Evolutionary conservation across 2,113 vertebrate species (phyloP).

Genomic region (Cyprichromis sp.): DNA sequence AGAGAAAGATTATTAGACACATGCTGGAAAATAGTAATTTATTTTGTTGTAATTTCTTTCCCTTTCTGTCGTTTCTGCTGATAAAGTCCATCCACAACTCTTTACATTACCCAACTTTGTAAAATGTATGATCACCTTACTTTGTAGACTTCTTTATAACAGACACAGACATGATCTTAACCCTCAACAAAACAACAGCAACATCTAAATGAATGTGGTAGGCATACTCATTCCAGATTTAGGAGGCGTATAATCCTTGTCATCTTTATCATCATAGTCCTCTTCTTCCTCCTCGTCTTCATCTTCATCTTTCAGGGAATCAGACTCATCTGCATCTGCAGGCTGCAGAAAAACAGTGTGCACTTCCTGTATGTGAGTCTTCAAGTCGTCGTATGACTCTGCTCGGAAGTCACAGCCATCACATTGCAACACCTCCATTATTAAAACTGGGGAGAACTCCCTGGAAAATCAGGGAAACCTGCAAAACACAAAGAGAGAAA

Average conservation of each 20-base stretch:
- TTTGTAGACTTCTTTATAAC: background rate
- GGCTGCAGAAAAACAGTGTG: conserved; percentile 96
- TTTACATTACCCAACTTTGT: background rate
- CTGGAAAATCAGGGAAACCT: conserved; percentile 92
- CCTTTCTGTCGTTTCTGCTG: background rate
- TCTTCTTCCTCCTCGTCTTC: conserved; percentile 82
- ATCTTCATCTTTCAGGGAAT: conserved; percentile 70
- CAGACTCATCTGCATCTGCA: conserved; percentile 82
- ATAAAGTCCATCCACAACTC: background rate
- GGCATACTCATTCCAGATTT: conserved; percentile 84
- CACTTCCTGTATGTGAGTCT: conserved; percentile 95
- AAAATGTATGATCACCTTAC: background rate
- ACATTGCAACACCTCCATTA: conserved; percentile 97
- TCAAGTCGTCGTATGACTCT: conserved; percentile 92
- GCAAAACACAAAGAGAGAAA: background rate
- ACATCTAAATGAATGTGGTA: conserved; percentile 9
- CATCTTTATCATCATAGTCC: conserved; percentile 79
- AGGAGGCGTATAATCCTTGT: conserved; percentile 80
- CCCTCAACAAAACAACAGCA: conserved; percentile 15
- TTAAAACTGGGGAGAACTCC: conserved; percentile 60
- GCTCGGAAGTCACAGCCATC: conserved; percentile 98
- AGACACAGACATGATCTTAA: background rate
- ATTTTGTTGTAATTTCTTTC: background rate
- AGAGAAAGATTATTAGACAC: background rate
- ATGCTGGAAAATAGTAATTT: background rate